Percentiles rank a stretch among this genome's conserved stretches.
Evolutionary conservation across 2,797 vertebrate species (phyloP).

Genomic region (Vipera latastei): DNA sequence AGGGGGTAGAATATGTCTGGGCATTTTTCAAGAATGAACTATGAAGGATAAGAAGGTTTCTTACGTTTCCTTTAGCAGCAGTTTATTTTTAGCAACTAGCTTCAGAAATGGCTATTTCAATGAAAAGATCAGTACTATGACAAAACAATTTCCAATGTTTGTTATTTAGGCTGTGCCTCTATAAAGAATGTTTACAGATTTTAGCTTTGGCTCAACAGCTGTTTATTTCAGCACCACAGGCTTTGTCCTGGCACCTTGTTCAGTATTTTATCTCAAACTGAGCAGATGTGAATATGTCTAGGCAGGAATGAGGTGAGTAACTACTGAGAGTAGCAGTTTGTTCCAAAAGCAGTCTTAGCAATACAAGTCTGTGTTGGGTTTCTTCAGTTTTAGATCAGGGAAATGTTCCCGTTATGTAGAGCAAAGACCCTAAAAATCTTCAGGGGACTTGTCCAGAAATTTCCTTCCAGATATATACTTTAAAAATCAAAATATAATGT

Average conservation of each 20-base stretch:
- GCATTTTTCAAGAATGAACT: background rate
- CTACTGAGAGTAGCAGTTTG: background rate
- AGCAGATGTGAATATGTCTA: background rate
- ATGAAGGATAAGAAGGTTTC: background rate
- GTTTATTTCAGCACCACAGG: background rate
- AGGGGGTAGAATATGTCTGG: background rate
- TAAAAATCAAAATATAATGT: background rate
- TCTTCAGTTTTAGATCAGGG: background rate
- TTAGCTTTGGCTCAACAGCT: background rate
- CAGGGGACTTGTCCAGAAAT: background rate
- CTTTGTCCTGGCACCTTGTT: background rate
- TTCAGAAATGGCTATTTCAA: background rate
- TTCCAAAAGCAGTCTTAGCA: background rate
- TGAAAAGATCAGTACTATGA: background rate
- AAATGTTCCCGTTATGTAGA: background rate
- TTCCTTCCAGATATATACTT: background rate
- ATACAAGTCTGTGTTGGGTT: background rate
- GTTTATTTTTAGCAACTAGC: background rate
- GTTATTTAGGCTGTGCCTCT: background rate
- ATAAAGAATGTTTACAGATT: background rate
- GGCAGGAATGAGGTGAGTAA: background rate
- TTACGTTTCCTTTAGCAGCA: background rate
- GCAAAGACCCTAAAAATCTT: background rate
- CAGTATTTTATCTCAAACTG: background rate
- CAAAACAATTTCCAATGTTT: background rate